Evolutionary conservation across 2,888 invertebrate genomes (phyloP), one percentile per base, ranked within the genome.

Genomic region (Azorinus chamasolen): DNA sequence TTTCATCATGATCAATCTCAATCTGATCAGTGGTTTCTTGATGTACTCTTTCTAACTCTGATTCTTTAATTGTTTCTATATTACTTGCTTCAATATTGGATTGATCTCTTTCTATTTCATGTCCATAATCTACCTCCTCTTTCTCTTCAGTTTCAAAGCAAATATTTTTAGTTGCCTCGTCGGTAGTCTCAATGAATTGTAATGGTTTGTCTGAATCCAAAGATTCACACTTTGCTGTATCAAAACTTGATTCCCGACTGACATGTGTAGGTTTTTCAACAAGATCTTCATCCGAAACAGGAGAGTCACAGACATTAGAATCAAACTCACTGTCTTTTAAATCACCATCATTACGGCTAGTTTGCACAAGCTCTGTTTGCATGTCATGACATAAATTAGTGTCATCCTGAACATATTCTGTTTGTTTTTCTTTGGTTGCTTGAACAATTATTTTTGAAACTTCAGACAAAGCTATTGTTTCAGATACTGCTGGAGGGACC

Each of bases 261-360:
- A 81, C 71, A 62, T 68, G 71, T 27, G 78, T 69, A 27, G 83
- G 85, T 72, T 79, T 79, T 69, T 85, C 85, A 24, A 85, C 85
- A 20, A 85, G 70, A 57, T 85, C 85, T 73, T 84, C 84, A 65
- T 84, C 84, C 27, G 83, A 84, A 45, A 86, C 68, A 24, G 80
- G 76, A 14, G 82, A 76, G 2, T 46, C 48, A 27, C 46, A 32
- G 12, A 18, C 5, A 14, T 20, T 20, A 18, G 45, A n/a, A 20
- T 18, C 45, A 45, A 45, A 45, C 4, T 20, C 39, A 37, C 39
- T 39, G 39, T 18, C 51, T 51, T 51, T 51, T 51, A 24, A 16
- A 25, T 51, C 25, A 25, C 24, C 25, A 32, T 54, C 54, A 32
- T 14, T 14, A n/a, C 10, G 32, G 10, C 10, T 10, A 32, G 10